A percentile compares a stretch with the other conserved stretches of the same genome.
Conservation (phyloP, 92 coral and sea anemone species). For the Palythoa grandis region DNA sequence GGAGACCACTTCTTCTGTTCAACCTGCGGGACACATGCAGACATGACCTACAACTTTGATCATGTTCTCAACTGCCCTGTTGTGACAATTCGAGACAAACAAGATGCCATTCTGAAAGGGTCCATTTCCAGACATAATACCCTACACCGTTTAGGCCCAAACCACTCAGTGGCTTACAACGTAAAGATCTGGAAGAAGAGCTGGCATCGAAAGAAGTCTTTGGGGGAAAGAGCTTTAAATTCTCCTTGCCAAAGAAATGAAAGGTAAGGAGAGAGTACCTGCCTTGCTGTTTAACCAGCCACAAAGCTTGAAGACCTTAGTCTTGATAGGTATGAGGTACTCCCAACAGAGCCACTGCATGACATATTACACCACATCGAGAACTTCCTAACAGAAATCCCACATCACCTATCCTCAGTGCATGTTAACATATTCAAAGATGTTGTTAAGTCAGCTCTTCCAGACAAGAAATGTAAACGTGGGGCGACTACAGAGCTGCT, state of each 20-base stretch:
- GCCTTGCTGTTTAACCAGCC: neutral
- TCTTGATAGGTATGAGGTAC: slow-evolving; percentile 47
- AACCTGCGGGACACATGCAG: slow-evolving; percentile 41
- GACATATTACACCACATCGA: slow-evolving; percentile 45
- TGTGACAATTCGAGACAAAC: slow-evolving; percentile 26
- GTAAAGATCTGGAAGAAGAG: slow-evolving; percentile 46
- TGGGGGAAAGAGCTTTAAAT: slow-evolving; percentile 46
- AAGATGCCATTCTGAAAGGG: slow-evolving; percentile 23
- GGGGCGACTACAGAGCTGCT: slow-evolving; percentile 59
- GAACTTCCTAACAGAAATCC: slow-evolving; percentile 46
- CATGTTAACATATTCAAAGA: slow-evolving; percentile 28
- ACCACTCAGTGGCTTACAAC: slow-evolving; percentile 36
- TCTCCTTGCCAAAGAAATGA: neutral
- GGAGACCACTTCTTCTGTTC: slow-evolving; percentile 47
- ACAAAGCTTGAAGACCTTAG: neutral
- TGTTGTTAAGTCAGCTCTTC: slow-evolving; percentile 33
- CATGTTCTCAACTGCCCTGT: slow-evolving; percentile 22
- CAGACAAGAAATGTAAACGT: slow-evolving; percentile 61
- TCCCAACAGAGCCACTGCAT: slow-evolving; percentile 46
- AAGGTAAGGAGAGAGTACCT: neutral
- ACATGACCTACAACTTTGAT: slow-evolving; percentile 43
- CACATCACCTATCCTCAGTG: slow-evolving; percentile 26
- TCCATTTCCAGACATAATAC: slow-evolving; percentile 21
- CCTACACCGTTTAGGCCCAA: slow-evolving; percentile 26
- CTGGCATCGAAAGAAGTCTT: slow-evolving; percentile 47